These are phyloP conservation scores for Propithecus perrieri DNA, from an alignment of 2,797 vertebrate genomes.

Conservation along the genomic window DNA sequence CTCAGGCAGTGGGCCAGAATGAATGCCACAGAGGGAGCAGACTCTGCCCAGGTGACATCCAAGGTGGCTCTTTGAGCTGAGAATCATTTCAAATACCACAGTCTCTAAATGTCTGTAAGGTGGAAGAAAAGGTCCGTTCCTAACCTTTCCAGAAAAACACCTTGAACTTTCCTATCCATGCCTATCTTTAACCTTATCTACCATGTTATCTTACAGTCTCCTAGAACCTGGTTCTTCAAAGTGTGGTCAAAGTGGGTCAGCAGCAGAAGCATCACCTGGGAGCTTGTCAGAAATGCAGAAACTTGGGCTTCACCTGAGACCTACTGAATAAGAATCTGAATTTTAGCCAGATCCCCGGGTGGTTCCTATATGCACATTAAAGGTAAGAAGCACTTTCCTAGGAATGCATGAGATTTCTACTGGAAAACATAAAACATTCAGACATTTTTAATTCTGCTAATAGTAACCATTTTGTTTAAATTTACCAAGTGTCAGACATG, in stretches of 20 bases:
- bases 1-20: background rate
- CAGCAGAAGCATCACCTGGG: background rate
- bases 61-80: background rate
- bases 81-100: background rate
- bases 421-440: background rate
- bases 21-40: background rate
- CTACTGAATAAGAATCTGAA: background rate
- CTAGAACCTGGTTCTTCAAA: background rate
- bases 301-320: background rate
- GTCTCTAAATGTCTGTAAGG: background rate
- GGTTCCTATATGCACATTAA: background rate
- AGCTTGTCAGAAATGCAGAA: background rate
- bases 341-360: background rate
- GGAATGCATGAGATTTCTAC: background rate
- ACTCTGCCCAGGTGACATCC: background rate
- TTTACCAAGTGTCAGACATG: background rate
- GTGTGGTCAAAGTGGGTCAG: background rate
- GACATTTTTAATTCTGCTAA: background rate
- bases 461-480: constrained; percentile 16
- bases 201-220: background rate
- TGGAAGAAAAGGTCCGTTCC: background rate
- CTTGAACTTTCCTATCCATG: background rate
- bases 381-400: background rate
- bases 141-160: background rate
- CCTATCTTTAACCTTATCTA: background rate